Evolutionary conservation across 2,113 vertebrate species (phyloP), one percentile per base, ranked within the genome.

Genomic region (Hemiscyllium ocellatum): DNA sequence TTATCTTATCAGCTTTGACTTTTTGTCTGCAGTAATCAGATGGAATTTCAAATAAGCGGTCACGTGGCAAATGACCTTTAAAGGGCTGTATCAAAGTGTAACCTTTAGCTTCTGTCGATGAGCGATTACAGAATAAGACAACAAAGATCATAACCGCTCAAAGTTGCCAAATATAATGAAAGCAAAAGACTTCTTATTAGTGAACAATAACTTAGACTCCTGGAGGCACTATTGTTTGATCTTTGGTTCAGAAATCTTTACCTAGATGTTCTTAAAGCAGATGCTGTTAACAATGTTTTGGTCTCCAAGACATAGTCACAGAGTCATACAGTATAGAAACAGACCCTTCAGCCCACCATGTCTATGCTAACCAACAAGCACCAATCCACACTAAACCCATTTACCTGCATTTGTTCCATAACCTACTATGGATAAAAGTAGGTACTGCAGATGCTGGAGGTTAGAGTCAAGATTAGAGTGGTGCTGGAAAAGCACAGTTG

Each of bases 161-260:
- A 17, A 17, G 76, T 80, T 80, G 76, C 33, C 33, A 80, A 80
- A 80, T n/a, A 80, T 80, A 37, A 80, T 37, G 76, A 37, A 80
- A 80, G 76, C n/a, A 80, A 80, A 80, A 80, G 76, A n/a, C 33
- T 80, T 29, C 10, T 80, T 80, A 37, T 80, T 37, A 80, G 10
- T 33, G 72, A 76, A 1, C 26, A 76, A 76, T 76, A 76, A 80
- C 37, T 80, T 80, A n/a, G 33, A n/a, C 12, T 37, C n/a, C 76
- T 80, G 17, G 76, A 33, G 8, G 12, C 15, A 80, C 4, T 80
- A 17, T 80, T 37, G 15, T n/a, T 15, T 15, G 76, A 33, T 15
- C 26, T 80, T 80, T n/a, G 76, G 76, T n/a, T 80, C 76, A 80
- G 76, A 80, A 80, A n/a, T 80, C 33, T 80, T 80, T n/a, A 80